These are phyloP conservation scores for Drosophila suboccidentalis DNA, from an alignment of 2,888 invertebrate species.

Conservation along the genomic window DNA sequence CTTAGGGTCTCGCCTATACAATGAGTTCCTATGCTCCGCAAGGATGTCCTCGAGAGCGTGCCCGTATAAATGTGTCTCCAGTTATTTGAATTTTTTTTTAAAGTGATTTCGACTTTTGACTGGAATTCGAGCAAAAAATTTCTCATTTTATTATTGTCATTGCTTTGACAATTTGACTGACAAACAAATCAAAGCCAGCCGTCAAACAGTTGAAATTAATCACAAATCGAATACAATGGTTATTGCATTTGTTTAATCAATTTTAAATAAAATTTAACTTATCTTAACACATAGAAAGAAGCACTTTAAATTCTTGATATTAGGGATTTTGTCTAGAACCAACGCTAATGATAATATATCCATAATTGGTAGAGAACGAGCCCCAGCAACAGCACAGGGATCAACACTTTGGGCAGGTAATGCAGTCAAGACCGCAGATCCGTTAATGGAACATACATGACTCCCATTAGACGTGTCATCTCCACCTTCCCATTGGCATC, in stretches of 20 bases:
- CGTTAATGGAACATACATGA: conserved; percentile 98
- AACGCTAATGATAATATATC: conserved; percentile 46
- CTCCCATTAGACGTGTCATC: conserved; percentile 94
- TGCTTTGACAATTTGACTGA: background rate
- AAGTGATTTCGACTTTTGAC: background rate
- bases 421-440: conserved; percentile 88
- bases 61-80: background rate
- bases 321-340: conserved; percentile 3
- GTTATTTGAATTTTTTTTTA: conserved; percentile 1
- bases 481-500: conserved; percentile 91
- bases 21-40: conserved; percentile 17
- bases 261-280: conserved; percentile 8
- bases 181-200: background rate
- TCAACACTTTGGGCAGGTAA: conserved; percentile 53
- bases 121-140: conserved; percentile 3
- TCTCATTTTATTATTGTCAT: background rate
- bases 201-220: background rate
- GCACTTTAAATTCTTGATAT: conserved; percentile 20
- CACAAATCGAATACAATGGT: background rate
- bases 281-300: conserved; percentile 24
- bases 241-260: conserved; percentile 16
- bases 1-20: conserved; percentile 21
- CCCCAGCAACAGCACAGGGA: conserved; percentile 66
- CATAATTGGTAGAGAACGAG: conserved; percentile 68
- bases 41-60: conserved; percentile 23